Base-by-base conservation (phyloP, 2,888 invertebrate species). In the Sericinus montela region DNA sequence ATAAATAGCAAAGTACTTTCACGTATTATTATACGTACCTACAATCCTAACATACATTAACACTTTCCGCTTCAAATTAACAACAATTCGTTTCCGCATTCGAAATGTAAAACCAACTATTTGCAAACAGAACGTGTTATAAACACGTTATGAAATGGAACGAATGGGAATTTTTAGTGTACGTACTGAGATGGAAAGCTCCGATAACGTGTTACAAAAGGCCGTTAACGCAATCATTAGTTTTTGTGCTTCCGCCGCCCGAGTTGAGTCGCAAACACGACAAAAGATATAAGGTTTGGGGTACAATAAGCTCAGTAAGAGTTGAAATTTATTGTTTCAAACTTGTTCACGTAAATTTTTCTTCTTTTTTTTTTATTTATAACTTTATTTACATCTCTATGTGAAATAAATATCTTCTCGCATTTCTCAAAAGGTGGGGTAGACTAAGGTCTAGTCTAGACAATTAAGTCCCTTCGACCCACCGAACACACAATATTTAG, bases 181-280 rank as follows among this genome's bases (percentile, higher is more conserved):
- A 13, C 43, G 32, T 11, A 32, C 23, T 23, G 34, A 43, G 48
- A 41, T 45, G 25, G 30, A 14, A 23, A n/a, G n/a, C n/a, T 8
- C 9, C 25, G 50, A 45, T 45, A 50, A 29, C 10, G 47, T 28
- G 32, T 10, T 48, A 64, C 62, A 61, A 56, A 65, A 63, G 59
- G 60, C 48, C 52, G 58, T 56, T 56, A 62, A 65, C 62, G 60
- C 58, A 60, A 64, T 69, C 63, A 59, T 66, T 62, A 58, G 62
- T 60, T 66, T 67, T 64, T 63, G 57, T 55, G 57, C 57, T 60
- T 59, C 63, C 59, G 58, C 53, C 56, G 59, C 19, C 8, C 48
- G 50, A 54, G 45, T 46, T 46, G 44, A 42, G 43, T 43, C 38
- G 38, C 49, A 55, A 61, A 62, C 67, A 59, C 59, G 64, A 63